Evolutionary conservation across 1,140 invertebrate species (phyloP).

Genomic region (Coptotermes formosanus): DNA sequence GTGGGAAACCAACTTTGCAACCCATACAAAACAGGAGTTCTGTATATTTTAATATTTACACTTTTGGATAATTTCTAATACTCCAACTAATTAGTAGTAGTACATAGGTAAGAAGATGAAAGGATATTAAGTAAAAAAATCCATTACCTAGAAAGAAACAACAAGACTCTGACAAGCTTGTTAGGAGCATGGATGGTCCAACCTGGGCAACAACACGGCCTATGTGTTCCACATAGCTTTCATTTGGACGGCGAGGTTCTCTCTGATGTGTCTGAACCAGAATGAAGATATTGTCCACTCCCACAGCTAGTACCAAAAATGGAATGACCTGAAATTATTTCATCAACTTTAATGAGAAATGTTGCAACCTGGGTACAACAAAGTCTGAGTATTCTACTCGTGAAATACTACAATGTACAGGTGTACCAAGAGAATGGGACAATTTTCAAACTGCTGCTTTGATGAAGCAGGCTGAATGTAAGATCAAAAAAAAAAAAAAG

Average conservation of each 20-base stretch:
- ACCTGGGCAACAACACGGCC: conserved; percentile 87
- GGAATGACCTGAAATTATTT: conserved; percentile 71
- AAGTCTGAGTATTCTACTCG: no score
- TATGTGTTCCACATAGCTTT: conserved; percentile 82
- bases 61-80: neutral
- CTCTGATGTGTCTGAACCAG: conserved; percentile 86
- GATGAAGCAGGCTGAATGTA: no score
- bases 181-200: conserved; percentile 93
- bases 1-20: no score
- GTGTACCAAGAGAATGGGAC: no score
- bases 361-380: neutral
- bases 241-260: conserved; percentile 62
- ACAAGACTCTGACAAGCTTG: conserved; percentile 88
- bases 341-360: neutral
- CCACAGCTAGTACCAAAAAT: conserved; percentile 95
- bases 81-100: neutral
- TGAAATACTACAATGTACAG: no score
- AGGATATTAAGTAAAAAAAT: conserved; percentile 8
- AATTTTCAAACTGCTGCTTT: no score
- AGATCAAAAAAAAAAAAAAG: no score
- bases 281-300: conserved; percentile 99
- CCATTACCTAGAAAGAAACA: conserved; percentile 88
- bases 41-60: neutral
- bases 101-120: neutral
- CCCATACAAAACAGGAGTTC: no score